phyloP scores from a whole-genome alignment of 2,113 vertebrate genomes.

The Artemisiospiza belli region DNA sequence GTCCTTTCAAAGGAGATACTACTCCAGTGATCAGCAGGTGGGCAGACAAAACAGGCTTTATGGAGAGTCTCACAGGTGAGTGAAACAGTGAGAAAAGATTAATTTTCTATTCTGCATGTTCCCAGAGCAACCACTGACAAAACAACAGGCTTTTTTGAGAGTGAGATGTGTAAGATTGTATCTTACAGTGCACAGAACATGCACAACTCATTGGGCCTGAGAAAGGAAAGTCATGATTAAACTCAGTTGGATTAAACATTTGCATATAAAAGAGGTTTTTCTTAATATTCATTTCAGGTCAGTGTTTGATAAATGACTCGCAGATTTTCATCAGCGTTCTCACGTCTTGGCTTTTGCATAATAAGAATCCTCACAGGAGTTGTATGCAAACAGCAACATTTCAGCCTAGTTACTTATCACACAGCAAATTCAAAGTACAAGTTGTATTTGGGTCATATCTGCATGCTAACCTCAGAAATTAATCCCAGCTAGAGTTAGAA shows the following conservation, averaged over 20 bases:
- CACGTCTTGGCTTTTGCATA: constrained; percentile 43
- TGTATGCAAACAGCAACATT: constrained; percentile 15
- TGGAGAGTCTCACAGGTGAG: background rate
- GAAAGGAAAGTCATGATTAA: constrained; percentile 42
- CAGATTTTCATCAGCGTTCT: constrained; percentile 55
- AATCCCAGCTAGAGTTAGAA: background rate
- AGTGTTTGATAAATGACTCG: constrained; percentile 53
- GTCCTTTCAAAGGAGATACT: background rate
- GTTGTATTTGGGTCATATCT: background rate
- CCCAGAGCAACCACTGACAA: constrained; percentile 29
- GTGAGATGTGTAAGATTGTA: background rate
- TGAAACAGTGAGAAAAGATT: constrained; percentile 30
- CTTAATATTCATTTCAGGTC: constrained; percentile 60
- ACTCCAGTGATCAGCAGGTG: constrained; percentile 9
- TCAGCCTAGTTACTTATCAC: background rate
- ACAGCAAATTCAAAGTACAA: background rate
- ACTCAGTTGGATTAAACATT: constrained; percentile 19
- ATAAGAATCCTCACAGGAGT: constrained; percentile 22
- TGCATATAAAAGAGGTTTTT: constrained; percentile 62
- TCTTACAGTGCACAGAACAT: background rate
- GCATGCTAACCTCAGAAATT: background rate
- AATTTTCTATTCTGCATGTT: background rate
- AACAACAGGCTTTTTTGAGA: background rate
- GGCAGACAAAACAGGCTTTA: constrained; percentile 15
- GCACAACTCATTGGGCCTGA: background rate